Evolutionary conservation across 2,797 vertebrate genomes (phyloP), one percentile per base, ranked within the genome.

Genomic region (Tragopan temminckii): DNA sequence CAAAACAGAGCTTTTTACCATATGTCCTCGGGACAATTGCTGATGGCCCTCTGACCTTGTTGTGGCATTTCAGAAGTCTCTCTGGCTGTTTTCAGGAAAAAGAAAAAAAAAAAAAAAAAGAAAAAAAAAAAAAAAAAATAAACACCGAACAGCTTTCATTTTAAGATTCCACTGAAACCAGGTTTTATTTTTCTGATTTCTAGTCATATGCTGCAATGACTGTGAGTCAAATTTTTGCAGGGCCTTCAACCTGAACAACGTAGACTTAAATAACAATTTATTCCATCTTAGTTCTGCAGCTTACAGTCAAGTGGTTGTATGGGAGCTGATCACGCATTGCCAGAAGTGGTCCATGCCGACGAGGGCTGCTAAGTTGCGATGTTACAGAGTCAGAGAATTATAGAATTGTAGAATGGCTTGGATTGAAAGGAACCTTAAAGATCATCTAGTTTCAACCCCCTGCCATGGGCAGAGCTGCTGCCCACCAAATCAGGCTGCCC

Each of bases 111-210:
- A 87, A 29, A 52, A 48, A 10, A 13, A 77, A 94, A 21, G 8
- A 43, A 23, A 23, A 46, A 7, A 46, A 46, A 24, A 23, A 48
- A 14, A 48, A 77, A 62, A 11, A 36, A 59, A 23, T 15, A 8
- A 70, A 2, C 35, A 55, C 31, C 31, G 18, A 71, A n/a, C 40
- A 63, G 24, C 75, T 82, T 92, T 40, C 31, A 59, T 80, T 62
- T 40, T 24, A 70, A 91, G 11, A 48, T 78, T 89, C 33, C 36
- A 69, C 68, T 53, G 31, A 79, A 93, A n/a, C 11, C 6, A 75
- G 36, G 21, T n/a, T 94, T 92, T 78, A 27, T 48, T 76, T 68
- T 92, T 80, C 43, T 52, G 16, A 25, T 92, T 85, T 85, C 58
- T 24, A 89, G 64, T 82, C 61, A 53, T 36, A 64, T 1, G 11